phyloP scores from a whole-genome alignment of 2,888 invertebrate species.

The Glaucopsyche alexis region DNA sequence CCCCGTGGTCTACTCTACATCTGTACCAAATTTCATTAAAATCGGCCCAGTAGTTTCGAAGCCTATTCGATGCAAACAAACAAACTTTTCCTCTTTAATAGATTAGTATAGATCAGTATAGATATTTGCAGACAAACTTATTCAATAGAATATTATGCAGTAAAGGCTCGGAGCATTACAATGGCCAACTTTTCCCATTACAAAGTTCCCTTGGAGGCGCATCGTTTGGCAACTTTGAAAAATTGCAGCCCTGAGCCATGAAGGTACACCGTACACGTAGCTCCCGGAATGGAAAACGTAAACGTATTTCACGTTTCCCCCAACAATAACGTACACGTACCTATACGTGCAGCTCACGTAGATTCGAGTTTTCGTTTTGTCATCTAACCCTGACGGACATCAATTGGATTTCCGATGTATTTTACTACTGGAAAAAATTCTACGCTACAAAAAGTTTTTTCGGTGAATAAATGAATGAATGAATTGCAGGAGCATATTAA shows the following conservation, averaged over 20 bases:
- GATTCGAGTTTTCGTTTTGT: neutral
- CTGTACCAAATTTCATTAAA: too few relatives aligned
- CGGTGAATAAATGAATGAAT: neutral
- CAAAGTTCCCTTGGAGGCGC: neutral
- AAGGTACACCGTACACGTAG: neutral
- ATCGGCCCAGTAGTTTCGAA: too few relatives aligned
- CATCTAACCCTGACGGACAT: neutral
- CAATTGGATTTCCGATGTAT: neutral
- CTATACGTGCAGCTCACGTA: neutral
- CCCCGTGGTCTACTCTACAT: too few relatives aligned
- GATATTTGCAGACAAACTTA: neutral
- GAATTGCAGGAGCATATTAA: too few relatives aligned
- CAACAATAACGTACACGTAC: neutral
- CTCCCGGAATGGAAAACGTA: neutral
- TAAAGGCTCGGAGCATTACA: neutral
- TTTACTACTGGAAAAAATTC: neutral
- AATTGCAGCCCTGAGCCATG: conserved; percentile 4
- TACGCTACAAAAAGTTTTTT: neutral
- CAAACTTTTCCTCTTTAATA: too few relatives aligned
- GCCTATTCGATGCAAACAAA: too few relatives aligned
- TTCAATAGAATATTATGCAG: neutral
- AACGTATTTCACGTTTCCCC: conserved; percentile 1
- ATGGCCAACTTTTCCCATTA: conserved; percentile 13
- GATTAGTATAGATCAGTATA: too few relatives aligned
- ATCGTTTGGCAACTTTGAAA: conserved; percentile 12